These are phyloP conservation scores for Clitarchus hookeri DNA, from an alignment of 2,888 invertebrate genomes.

Conservation along the genomic window DNA sequence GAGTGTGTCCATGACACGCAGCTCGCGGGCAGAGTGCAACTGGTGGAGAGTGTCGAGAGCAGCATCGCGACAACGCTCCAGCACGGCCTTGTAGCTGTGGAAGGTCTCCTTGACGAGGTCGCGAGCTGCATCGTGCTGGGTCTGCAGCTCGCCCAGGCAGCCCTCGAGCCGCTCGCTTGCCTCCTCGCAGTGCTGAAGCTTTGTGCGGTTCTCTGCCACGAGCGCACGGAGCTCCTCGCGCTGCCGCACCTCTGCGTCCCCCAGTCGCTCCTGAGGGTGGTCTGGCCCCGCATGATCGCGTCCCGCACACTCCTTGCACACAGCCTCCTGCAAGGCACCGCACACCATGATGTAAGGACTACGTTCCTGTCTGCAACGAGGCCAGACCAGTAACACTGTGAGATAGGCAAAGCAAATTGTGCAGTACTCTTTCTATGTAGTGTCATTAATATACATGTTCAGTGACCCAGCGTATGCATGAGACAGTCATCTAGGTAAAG, in stretches of 20 bases:
- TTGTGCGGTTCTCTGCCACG: slow-evolving; percentile 74
- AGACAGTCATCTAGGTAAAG: too few species aligned
- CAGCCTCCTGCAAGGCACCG: slow-evolving; percentile 66
- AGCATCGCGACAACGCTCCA: slow-evolving; percentile 80
- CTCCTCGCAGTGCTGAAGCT: slow-evolving; percentile 76
- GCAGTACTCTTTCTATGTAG: too few species aligned
- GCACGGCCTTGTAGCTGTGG: slow-evolving; percentile 76
- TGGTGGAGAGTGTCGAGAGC: slow-evolving; percentile 73
- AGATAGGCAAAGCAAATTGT: too few species aligned
- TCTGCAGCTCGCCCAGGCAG: slow-evolving; percentile 82
- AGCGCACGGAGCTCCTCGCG: slow-evolving; percentile 77
- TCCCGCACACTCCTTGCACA: slow-evolving; percentile 86
- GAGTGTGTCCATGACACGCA: slow-evolving; percentile 87
- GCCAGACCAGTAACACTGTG: too few species aligned
- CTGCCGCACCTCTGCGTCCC: slow-evolving; percentile 77
- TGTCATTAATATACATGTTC: too few species aligned
- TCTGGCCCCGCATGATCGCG: slow-evolving; percentile 79
- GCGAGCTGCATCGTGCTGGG: slow-evolving; percentile 84
- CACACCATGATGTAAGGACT: too few species aligned
- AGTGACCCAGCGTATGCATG: too few species aligned
- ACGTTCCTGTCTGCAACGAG: too few species aligned
- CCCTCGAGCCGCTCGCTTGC: slow-evolving; percentile 75
- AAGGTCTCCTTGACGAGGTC: slow-evolving; percentile 79
- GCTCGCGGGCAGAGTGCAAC: slow-evolving; percentile 81
- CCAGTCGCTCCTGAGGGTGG: slow-evolving; percentile 82